Base-by-base conservation (phyloP, 2,888 invertebrate species). In the Andrena hattorfiana region DNA sequence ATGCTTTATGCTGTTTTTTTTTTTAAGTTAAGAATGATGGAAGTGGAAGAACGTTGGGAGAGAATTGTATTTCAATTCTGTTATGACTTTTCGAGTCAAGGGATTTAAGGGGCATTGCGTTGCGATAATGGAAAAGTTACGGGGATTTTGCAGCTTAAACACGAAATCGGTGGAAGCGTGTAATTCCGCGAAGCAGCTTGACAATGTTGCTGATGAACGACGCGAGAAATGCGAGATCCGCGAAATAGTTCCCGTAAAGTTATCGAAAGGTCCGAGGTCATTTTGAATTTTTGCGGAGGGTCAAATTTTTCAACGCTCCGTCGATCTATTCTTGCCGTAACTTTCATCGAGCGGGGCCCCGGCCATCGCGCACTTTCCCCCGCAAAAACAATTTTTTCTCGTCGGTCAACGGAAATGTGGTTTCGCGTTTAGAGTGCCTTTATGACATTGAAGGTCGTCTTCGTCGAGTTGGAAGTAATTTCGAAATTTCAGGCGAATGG, bases 281-380 rank as follows among this genome's bases (percentile, higher is more conserved):
- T 76, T 84, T 84, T 72, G 76, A 83, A 60, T 83, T 84, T 75
- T 67, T 54, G 28, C 71, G 42, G 7, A 10, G 67, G 68, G 70
- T 83, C 60, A 63, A 87, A 85, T 85, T 87, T 87, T 87, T 87
- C 80, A 77, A 20, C 74, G 81, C 64, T 35, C 42, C 80, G 74
- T 66, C 76, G 54, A 81, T 80, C 85, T 81, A 67, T 87, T 87
- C 87, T 83, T 42, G 83, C 81, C 66, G 69, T 82, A 87, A 85
- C 85, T 87, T 87, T 85, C 87, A 87, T 87, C 87, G 84, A 75
- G 67, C 87, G 63, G 54, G 69, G 70, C 62, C 42, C 79, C 32
- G 70, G 51, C 78, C 77, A 80, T 76, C 82, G 74, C 66, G 62
- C 72, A 87, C 87, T 87, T 87, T 87, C 87, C 85, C 87, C 82